Evolutionary conservation across 2,797 vertebrate genomes (phyloP), one percentile per base, ranked within the genome.

Genomic region (Artibeus jamaicensis): DNA sequence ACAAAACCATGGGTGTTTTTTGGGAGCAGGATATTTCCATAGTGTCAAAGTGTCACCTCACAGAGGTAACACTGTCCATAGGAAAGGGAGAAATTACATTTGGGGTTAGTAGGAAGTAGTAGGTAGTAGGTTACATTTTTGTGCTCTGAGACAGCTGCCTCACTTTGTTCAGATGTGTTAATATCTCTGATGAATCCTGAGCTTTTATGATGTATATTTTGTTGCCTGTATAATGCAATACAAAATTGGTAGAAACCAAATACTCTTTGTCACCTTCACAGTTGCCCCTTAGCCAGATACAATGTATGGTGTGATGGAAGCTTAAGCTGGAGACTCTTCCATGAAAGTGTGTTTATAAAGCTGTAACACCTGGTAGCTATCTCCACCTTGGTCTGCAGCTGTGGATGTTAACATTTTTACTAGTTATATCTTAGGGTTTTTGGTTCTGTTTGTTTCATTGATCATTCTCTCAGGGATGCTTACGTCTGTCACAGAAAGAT

Each of bases 361-460:
- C 22, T 87, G 0, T 44, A 7, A 50, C 87, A 70, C 4, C 65
- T 34, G 37, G 74, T 86, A 29, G 59, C 62, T 77, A 21, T 65
- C 18, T 89, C 6, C 1, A 4, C 10, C 18, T 37, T 62, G 29
- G 21, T 44, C 16, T 90, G 22, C 32, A 92, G 32, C 44, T 86
- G 1, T 70, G 32, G 24, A 12, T 93, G 37, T 79, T 85, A 93
- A 59, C 68, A 29, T 73, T 57, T 82, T 88, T 71, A 34, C 59
- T 76, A 37, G 46, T 34, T 46, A 44, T 73, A 46, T 24, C 62
- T 93, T 59, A 21, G 39, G 34, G 70, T 78, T 37, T 73, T 67
- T 85, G n/a, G 46, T 93, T 71, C 70, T 77, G 26, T 84, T 57
- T 86, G n/a, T 81, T 57, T 92, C 62, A 59, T 85, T 92, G 90